Conservation (phyloP, 2,888 invertebrate genomes). For the Oscheius sp. region DNA sequence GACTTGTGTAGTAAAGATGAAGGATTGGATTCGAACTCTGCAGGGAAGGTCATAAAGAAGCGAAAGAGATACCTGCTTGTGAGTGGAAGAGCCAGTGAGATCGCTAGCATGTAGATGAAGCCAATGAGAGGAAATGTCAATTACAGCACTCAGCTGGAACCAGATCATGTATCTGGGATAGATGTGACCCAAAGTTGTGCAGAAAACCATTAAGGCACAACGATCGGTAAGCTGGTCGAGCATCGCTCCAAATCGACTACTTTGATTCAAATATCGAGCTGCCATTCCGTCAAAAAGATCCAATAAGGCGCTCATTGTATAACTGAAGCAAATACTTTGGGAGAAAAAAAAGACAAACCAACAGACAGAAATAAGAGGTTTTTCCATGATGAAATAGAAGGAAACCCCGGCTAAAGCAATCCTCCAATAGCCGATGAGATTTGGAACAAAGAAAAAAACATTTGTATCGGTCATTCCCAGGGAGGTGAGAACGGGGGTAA, state of each 20-base stretch:
- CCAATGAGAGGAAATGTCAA: neutral
- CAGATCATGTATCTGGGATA: slow-evolving; percentile 90
- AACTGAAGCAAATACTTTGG: slow-evolving; percentile 71
- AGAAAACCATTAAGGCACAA: slow-evolving; percentile 90
- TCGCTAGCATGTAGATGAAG: slow-evolving; percentile 74
- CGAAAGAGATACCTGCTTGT: slow-evolving; percentile 42
- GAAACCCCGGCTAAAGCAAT: slow-evolving; percentile 88
- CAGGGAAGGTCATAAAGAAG: no score
- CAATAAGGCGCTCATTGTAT: slow-evolving; percentile 86
- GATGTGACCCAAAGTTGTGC: slow-evolving; percentile 87
- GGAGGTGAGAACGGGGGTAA: neutral
- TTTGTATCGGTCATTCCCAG: slow-evolving; percentile 30
- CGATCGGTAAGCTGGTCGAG: slow-evolving; percentile 82
- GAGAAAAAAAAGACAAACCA: slow-evolving; percentile 22
- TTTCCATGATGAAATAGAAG: slow-evolving; percentile 94
- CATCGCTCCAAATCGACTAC: slow-evolving; percentile 74
- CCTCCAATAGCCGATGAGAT: slow-evolving; percentile 82
- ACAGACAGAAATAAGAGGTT: slow-evolving; percentile 85
- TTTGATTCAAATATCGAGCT: slow-evolving; percentile 88
- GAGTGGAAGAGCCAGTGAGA: slow-evolving; percentile 47
- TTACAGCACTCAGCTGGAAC: slow-evolving; percentile 50
- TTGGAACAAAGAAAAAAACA: slow-evolving; percentile 67
- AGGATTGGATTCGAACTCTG: slow-evolving; percentile 85
- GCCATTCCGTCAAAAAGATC: slow-evolving; percentile 95
- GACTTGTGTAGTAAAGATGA: slow-evolving; percentile 85